Conservation (phyloP, 2,888 invertebrate genomes). For the Pollenia angustigena region DNA sequence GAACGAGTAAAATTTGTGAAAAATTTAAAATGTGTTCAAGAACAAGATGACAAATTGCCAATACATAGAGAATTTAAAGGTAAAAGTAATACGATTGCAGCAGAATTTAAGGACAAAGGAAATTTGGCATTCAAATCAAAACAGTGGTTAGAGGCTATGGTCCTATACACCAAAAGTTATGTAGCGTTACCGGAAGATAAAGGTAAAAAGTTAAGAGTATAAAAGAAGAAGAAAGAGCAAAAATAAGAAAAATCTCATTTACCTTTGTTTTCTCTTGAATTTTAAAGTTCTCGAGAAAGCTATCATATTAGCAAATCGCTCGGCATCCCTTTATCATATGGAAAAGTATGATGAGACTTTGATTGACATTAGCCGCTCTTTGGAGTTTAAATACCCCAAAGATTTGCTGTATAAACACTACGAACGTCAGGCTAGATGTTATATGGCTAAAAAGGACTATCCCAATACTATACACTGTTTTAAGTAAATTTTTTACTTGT, state of each 20-base stretch:
- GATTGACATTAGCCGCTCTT: slow-evolving; percentile 89
- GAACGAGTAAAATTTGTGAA: slow-evolving; percentile 88
- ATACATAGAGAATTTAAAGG: slow-evolving; percentile 84
- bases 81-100: slow-evolving; percentile 86
- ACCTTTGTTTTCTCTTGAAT: slow-evolving; percentile 3
- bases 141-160: slow-evolving; percentile 88
- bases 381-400: slow-evolving; percentile 88
- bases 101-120: slow-evolving; percentile 88
- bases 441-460: slow-evolving; percentile 88
- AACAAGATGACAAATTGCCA: slow-evolving; percentile 85
- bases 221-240: neutral
- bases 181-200: slow-evolving; percentile 88
- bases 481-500: slow-evolving; percentile 19
- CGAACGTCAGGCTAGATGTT: slow-evolving; percentile 90
- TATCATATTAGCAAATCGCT: slow-evolving; percentile 91
- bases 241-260: neutral
- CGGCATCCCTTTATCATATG: slow-evolving; percentile 91
- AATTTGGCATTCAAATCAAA: slow-evolving; percentile 90
- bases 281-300: slow-evolving; percentile 86
- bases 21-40: slow-evolving; percentile 84
- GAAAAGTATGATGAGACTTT: slow-evolving; percentile 88
- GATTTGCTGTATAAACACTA: slow-evolving; percentile 90
- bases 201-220: slow-evolving; percentile 85
- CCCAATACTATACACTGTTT: slow-evolving; percentile 85
- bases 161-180: slow-evolving; percentile 89